A percentile compares a stretch with the other conserved stretches of the same genome.
Evolutionary conservation across 2,888 invertebrate genomes (phyloP).

Genomic region (Saturnia japonica): DNA sequence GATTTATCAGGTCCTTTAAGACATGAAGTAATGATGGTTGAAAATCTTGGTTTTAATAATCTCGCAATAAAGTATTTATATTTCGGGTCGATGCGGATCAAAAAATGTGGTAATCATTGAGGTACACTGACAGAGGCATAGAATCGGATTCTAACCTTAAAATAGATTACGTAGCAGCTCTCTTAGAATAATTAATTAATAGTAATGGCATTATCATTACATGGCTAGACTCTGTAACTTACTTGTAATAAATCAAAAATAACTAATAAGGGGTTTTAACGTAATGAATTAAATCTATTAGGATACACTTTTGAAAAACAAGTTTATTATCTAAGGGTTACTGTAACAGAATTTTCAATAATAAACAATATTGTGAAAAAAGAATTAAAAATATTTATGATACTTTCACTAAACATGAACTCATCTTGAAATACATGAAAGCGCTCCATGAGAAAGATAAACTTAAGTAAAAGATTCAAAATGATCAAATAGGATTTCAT

Average conservation of each 20-base stretch:
- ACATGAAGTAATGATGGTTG: background rate
- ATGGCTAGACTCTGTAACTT: background rate
- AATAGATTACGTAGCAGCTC: background rate
- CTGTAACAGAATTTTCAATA: background rate
- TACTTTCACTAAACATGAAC: background rate
- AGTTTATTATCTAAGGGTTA: too few species aligned
- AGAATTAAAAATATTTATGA: too few species aligned
- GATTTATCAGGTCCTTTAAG: background rate
- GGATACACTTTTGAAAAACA: too few species aligned
- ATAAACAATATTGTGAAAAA: background rate
- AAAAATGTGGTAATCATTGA: background rate
- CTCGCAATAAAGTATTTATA: background rate
- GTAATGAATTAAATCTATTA: too few species aligned
- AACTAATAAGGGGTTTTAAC: too few species aligned
- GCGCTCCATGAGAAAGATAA: background rate
- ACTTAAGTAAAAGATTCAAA: background rate
- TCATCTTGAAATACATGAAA: background rate
- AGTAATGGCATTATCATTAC: background rate
- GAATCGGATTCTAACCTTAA: background rate
- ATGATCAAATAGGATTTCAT: conserved; percentile 41
- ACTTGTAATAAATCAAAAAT: background rate
- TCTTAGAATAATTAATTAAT: background rate
- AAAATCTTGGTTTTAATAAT: background rate
- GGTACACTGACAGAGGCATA: background rate
- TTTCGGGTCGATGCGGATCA: background rate